phyloP scores from a whole-genome alignment of 2,797 vertebrate species.

The Merluccius polli region DNA sequence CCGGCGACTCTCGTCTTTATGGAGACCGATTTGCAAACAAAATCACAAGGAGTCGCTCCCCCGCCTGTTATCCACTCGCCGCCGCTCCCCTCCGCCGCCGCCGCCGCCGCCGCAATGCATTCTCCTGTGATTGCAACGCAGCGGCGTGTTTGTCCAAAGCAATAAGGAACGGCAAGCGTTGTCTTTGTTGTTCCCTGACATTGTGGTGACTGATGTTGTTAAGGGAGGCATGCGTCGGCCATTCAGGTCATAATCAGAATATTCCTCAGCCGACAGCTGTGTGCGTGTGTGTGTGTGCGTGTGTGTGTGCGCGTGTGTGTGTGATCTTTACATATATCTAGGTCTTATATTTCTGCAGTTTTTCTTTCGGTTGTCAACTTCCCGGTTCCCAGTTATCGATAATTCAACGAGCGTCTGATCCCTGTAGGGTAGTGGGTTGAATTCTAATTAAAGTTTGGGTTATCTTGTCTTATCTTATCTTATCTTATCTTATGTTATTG shows the following conservation, averaged over 20 bases:
- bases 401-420: constrained; percentile 54
- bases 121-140: constrained; percentile 46
- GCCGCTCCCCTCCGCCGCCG: constrained; percentile 57
- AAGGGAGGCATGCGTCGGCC: not conserved
- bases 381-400: constrained; percentile 51
- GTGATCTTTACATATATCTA: not conserved
- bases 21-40: constrained; percentile 74
- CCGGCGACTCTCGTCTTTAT: constrained; percentile 46
- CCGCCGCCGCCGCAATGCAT: constrained; percentile 60
- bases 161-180: not conserved
- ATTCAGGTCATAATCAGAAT: not conserved
- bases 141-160: constrained; percentile 40
- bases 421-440: constrained; percentile 31
- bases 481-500: no score
- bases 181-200: not conserved
- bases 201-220: not conserved
- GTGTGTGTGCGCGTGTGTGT: no score
- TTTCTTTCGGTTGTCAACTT: constrained; percentile 33
- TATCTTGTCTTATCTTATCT: no score
- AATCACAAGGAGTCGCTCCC: constrained; percentile 68
- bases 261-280: not conserved
- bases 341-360: constrained; percentile 28
- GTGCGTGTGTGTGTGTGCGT: no score
- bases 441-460: constrained; percentile 49
- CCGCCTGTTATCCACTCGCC: constrained; percentile 60